Base-by-base conservation (phyloP, 2,888 invertebrate genomes). In the Sinodicranocentrus sp. region DNA sequence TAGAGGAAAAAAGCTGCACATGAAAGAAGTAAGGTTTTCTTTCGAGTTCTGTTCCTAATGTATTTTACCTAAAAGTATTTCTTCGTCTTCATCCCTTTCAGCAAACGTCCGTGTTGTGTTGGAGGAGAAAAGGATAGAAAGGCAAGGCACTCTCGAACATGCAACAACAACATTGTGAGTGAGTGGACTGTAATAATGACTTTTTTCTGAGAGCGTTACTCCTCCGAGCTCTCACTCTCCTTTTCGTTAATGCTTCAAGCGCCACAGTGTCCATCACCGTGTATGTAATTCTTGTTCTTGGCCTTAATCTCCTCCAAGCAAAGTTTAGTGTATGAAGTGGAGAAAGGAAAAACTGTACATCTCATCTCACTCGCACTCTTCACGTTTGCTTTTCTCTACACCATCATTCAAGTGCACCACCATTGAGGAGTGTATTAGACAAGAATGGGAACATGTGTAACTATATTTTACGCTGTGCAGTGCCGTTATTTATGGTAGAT, bases 171-270 rank as follows among this genome's bases (percentile, higher is more conserved):
- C n/a, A 15, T 48, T 48, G 28, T 33, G 39, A 48, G 48, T 44
- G 67, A 44, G 54, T 52, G 70, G 52, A 5, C 54, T 52, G 68
- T 70, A 70, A 70, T 70, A 28, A 70, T 70, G 70, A 54, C 54
- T 52, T 70, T 70, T 52, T 23, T 70, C 21, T 65, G 43, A 43
- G 28, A 59, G 23, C 25, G 26, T 19, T 8, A 25, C 3, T 2
- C 10, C n/a, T 3, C 26, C 25, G 13, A 57, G 15, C 57, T 23
- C 10, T 57, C 21, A 23, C 6, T 57, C 21, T 57, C 10, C 57
- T 10, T 39, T 48, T 48, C 15, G 23, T 65, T 65, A 65, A 65
- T 65, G 65, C 65, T 65, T 43, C 65, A 65, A 65, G 65, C 65
- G 65, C 65, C 43, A 23, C 43, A 43, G 21, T 65, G 65, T 65